Conservation (phyloP, 2,797 vertebrate genomes). For the Sebastes baramenuke region DNA sequence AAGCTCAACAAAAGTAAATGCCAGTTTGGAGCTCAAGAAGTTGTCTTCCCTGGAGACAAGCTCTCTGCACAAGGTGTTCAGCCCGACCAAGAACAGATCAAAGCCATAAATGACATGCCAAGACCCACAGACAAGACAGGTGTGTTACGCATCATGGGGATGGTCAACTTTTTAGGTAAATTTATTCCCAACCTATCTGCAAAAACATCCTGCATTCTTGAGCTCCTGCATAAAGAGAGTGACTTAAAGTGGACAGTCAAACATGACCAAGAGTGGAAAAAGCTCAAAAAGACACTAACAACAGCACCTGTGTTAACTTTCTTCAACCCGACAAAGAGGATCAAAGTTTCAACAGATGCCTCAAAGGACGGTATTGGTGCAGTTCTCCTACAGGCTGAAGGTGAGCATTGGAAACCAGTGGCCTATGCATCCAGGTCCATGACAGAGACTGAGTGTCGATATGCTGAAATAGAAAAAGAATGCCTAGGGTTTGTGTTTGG, state of each 20-base stretch:
- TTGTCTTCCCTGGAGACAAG: slow-evolving; percentile 5
- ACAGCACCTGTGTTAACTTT: neutral
- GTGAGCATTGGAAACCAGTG: slow-evolving; percentile 6
- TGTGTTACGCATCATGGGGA: slow-evolving; percentile 17
- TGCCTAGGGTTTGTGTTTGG: slow-evolving; percentile 19
- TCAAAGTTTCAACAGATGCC: neutral
- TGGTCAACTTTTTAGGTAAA: slow-evolving; percentile 18
- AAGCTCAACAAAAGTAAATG: slow-evolving; percentile 9
- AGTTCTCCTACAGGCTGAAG: neutral
- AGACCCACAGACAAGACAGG: neutral
- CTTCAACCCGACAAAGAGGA: slow-evolving; percentile 4
- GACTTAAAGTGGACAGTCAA: slow-evolving; percentile 7
- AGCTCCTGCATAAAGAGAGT: neutral
- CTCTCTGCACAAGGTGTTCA: neutral
- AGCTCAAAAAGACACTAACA: neutral
- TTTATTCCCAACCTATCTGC: slow-evolving; percentile 13
- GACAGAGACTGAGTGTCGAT: neutral
- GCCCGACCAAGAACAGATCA: neutral
- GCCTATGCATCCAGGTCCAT: slow-evolving; percentile 6
- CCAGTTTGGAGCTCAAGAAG: slow-evolving; percentile 15
- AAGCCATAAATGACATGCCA: slow-evolving; percentile 2
- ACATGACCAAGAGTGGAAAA: slow-evolving; percentile 36
- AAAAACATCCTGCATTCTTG: neutral
- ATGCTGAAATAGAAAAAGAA: slow-evolving; percentile 37
- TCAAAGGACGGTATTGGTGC: slow-evolving; percentile 9